Percentiles rank a stretch among this genome's conserved stretches.
Evolutionary conservation across 2,888 invertebrate genomes (phyloP).

Genomic region (Macrosiphum euphorbiae): DNA sequence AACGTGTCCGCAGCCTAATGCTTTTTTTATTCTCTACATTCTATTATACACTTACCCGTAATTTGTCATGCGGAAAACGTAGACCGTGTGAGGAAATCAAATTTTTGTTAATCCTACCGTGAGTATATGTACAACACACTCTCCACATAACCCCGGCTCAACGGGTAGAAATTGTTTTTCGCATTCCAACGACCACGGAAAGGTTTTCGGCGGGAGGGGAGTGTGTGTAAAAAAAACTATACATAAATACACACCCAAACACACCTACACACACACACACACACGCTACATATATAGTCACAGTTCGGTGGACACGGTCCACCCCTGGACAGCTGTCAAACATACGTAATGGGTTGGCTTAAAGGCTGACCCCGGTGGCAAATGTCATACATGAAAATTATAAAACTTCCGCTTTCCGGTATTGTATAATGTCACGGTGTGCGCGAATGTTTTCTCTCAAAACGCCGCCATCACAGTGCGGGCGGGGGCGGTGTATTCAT

Average conservation of each 20-base stretch:
- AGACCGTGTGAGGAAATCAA: constrained; percentile 38
- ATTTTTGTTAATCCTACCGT: constrained; percentile 62
- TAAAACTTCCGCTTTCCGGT: constrained; percentile 32
- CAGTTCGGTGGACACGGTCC: constrained; percentile 31
- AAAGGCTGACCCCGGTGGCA: constrained; percentile 33
- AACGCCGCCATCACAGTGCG: not conserved
- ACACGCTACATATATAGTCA: not conserved
- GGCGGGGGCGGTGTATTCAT: not conserved
- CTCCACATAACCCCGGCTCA: constrained; percentile 6
- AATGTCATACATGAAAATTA: constrained; percentile 51
- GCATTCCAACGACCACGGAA: constrained; percentile 49
- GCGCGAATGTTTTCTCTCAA: not conserved
- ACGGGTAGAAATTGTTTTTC: constrained; percentile 57
- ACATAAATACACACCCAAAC: not conserved
- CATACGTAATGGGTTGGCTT: constrained; percentile 39
- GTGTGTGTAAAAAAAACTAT: not conserved
- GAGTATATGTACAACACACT: constrained; percentile 23
- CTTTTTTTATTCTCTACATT: not conserved
- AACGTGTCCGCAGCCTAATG: not conserved
- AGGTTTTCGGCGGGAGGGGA: constrained; percentile 34
- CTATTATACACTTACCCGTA: not conserved
- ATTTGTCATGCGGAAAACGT: constrained; percentile 57
- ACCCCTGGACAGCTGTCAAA: constrained; percentile 57
- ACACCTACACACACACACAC: not conserved
- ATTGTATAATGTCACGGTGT: not conserved